A percentile compares a stretch with the other conserved stretches of the same genome.
Conservation (phyloP, 2,888 invertebrate genomes). For the Lithophane leautieri region DNA sequence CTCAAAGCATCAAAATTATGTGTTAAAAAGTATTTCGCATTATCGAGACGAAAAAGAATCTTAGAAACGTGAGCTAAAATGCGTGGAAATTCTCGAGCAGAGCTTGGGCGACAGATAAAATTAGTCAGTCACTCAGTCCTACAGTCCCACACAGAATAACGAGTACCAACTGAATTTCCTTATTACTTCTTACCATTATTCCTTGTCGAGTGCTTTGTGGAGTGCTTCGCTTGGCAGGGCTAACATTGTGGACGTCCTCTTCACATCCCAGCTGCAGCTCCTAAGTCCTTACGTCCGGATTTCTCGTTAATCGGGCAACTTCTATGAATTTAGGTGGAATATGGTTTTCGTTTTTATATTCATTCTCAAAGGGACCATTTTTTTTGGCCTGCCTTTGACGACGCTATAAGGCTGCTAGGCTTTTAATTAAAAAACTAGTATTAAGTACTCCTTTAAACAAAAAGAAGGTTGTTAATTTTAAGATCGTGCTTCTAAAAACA, state of each 20-base stretch:
- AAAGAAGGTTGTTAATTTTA: slow-evolving; percentile 8
- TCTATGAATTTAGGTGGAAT: neutral
- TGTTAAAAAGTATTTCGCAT: neutral
- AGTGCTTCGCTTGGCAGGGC: neutral
- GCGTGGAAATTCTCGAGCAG: slow-evolving; percentile 13
- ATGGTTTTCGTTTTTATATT: neutral
- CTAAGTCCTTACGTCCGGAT: neutral
- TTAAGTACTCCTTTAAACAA: slow-evolving; percentile 12
- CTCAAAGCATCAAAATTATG: neutral
- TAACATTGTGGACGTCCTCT: slow-evolving; percentile 1
- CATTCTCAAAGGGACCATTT: neutral
- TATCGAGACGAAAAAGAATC: neutral
- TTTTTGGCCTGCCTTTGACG: neutral
- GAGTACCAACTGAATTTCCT: slow-evolving; percentile 4
- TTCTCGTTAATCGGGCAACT: neutral
- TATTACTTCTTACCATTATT: slow-evolving; percentile 18
- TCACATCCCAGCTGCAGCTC: neutral
- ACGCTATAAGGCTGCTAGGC: neutral
- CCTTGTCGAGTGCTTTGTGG: neutral
- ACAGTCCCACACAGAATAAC: slow-evolving; percentile 5
- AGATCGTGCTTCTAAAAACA: neutral
- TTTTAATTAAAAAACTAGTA: neutral
- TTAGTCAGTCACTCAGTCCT: slow-evolving; percentile 1
- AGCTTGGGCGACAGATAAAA: slow-evolving; percentile 6
- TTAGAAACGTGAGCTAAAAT: neutral